Percentiles rank a stretch among this genome's conserved stretches.
These are phyloP conservation scores for Drosophila elegans DNA, from an alignment of 1,140 invertebrate species.

Conservation along the genomic window DNA sequence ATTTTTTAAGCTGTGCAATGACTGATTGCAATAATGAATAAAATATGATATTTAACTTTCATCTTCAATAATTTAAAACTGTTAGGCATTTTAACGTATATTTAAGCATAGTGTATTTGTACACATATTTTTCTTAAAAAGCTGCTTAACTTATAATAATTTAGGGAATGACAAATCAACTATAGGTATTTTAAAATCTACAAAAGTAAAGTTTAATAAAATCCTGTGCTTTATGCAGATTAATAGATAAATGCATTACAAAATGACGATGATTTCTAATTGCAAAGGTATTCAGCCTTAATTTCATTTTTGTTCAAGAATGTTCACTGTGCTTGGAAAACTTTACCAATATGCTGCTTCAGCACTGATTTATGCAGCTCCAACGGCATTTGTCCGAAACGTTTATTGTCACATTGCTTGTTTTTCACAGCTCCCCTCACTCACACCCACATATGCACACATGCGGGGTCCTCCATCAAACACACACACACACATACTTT, in stretches of 20 bases:
- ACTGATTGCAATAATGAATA: neutral
- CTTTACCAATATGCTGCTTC: conserved; percentile 37
- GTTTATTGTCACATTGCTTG: conserved; percentile 57
- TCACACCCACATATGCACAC: neutral
- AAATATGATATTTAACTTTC: too few species aligned
- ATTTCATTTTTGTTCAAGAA: neutral
- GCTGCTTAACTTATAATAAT: too few species aligned
- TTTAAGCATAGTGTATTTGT: too few species aligned
- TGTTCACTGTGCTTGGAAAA: neutral
- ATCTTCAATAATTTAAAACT: too few species aligned
- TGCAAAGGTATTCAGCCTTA: too few species aligned
- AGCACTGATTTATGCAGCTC: conserved; percentile 59
- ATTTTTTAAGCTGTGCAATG: conserved; percentile 4
- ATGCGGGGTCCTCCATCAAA: conserved; percentile 1
- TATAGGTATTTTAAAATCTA: too few species aligned
- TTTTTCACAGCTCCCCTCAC: conserved; percentile 14
- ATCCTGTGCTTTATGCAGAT: neutral
- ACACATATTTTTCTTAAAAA: too few species aligned
- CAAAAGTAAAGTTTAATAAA: neutral
- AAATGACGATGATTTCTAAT: too few species aligned
- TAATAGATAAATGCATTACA: too few species aligned
- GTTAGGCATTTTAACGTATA: too few species aligned
- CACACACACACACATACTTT: conserved; percentile 18
- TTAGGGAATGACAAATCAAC: neutral
- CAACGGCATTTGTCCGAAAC: conserved; percentile 45